Evolutionary conservation across 2,113 vertebrate species (phyloP).

Genomic region (Leucoraja erinaceus): DNA sequence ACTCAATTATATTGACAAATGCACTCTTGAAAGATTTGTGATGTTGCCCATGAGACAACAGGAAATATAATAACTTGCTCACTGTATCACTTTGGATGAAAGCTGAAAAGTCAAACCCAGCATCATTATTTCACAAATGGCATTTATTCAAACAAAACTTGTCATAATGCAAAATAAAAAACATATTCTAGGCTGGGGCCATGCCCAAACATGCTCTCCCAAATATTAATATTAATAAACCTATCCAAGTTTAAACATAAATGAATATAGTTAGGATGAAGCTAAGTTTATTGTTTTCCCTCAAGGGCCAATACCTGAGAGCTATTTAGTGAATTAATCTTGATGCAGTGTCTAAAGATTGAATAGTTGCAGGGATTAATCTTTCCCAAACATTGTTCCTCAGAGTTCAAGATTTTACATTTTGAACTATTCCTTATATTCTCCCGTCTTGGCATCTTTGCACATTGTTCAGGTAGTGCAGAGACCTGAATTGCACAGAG

Average conservation of each 20-base stretch:
- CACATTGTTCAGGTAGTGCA: neutral
- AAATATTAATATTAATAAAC: neutral
- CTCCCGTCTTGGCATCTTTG: neutral
- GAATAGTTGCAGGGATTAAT: neutral
- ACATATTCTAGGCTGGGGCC: neutral
- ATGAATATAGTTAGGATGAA: neutral
- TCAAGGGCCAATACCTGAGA: neutral
- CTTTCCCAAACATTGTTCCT: neutral
- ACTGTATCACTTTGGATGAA: neutral
- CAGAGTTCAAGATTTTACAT: neutral
- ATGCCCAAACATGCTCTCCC: neutral
- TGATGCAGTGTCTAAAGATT: neutral
- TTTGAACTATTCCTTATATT: neutral
- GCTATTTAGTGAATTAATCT: neutral
- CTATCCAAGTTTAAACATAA: neutral
- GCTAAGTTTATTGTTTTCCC: neutral
- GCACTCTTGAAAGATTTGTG: neutral
- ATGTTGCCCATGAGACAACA: neutral
- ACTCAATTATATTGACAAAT: neutral
- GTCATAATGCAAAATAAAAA: neutral
- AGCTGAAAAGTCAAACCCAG: neutral
- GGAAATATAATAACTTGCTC: neutral
- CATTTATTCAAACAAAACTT: neutral
- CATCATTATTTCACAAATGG: neutral
- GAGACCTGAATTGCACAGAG: neutral